Evolutionary conservation across 2,888 invertebrate species (phyloP).

Genomic region (Nudaria mundana): DNA sequence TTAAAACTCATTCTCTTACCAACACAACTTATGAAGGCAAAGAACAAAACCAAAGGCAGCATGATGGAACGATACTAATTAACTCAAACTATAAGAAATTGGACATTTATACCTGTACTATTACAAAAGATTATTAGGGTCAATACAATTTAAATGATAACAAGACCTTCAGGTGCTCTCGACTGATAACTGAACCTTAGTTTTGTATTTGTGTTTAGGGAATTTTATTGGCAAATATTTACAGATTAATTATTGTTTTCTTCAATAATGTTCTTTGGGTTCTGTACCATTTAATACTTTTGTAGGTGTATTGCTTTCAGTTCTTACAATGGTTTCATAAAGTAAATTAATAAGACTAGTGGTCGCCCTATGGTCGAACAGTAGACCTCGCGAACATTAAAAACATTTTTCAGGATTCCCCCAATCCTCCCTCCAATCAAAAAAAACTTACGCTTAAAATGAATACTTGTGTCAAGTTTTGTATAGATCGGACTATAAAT

Average conservation of each 20-base stretch:
- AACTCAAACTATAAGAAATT: constrained; percentile 24
- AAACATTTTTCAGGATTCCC: no score
- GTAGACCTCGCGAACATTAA: no score
- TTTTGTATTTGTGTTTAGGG: constrained; percentile 27
- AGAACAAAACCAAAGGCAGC: constrained; percentile 33
- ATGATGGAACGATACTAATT: constrained; percentile 38
- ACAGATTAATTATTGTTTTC: neutral
- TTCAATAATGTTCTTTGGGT: neutral
- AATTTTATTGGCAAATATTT: constrained; percentile 9
- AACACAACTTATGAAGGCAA: constrained; percentile 33
- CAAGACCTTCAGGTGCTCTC: constrained; percentile 63
- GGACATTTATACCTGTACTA: constrained; percentile 54
- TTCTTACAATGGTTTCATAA: no score
- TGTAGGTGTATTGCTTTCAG: no score
- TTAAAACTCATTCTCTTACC: constrained; percentile 28
- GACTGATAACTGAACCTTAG: constrained; percentile 49
- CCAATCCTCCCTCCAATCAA: no score
- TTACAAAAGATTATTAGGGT: constrained; percentile 64
- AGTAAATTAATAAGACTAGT: no score
- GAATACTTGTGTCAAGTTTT: no score
- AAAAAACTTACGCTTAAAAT: no score
- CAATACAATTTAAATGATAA: constrained; percentile 63
- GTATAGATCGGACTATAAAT: no score
- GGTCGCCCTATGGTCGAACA: no score
- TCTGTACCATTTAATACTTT: neutral